Evolutionary conservation across 2,797 vertebrate species (phyloP), one percentile per base, ranked within the genome.

Genomic region (Hydrophis major): DNA sequence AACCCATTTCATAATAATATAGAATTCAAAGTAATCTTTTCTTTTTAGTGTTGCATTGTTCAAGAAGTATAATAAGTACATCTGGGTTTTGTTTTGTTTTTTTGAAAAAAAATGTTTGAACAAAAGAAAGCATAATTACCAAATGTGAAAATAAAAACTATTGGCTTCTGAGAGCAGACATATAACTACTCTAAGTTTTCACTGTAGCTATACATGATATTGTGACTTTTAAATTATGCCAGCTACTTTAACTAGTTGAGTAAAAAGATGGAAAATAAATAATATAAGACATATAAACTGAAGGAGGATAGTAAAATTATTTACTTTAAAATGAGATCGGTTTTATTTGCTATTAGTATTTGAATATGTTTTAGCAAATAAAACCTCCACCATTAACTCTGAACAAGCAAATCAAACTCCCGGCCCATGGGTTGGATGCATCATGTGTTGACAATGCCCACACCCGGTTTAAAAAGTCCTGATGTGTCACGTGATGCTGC

Each of bases 151-250:
- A 42, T 8, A 47, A 11, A 83, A 47, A 25, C 4, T 11, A 8
- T 83, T 42, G 37, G 8, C 74, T 83, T 83, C 74, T 25, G 20
- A 47, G 20, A 47, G 74, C 18, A 47, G 74, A 47, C 20, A 83
- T 83, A 47, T 22, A 47, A 4, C 10, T 86, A 93, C 89, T 96
- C 95, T 74, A 92, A 96, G 91, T 92, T 20, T 89, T 96, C 95
- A 94, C 88, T 95, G 96, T 95, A 94, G 50, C 83, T 94, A 53
- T 47, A 47, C 10, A 22, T 0, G 10, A 47, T 83, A 47, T 47
- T 47, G 69, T 47, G 37, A 22, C 4, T 12, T 12, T 47, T 83
- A 83, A 83, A 83, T 83, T 83, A 42, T 42, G 74, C 37, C 22
- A 78, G 32, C 8, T 22, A 42, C 37, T 78, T 78, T 22, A 25